phyloP scores from a whole-genome alignment of 2,113 vertebrate genomes.

The Sitta europaea region DNA sequence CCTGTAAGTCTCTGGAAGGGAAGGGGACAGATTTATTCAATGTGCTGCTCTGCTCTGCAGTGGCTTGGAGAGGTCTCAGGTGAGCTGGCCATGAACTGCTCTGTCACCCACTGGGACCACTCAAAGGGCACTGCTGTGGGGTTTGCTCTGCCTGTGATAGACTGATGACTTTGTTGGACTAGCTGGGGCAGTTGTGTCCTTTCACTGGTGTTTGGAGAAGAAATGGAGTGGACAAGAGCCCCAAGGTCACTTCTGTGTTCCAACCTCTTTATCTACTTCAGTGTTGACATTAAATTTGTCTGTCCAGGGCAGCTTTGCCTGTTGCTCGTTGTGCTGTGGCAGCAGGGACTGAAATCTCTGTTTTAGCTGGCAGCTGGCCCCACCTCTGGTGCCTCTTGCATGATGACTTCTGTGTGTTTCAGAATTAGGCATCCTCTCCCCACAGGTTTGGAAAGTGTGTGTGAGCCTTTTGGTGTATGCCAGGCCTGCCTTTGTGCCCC shows the following conservation, averaged over 20 bases:
- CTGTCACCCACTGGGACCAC: neutral
- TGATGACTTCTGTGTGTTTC: fast-evolving
- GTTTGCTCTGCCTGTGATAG: neutral
- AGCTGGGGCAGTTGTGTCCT: neutral
- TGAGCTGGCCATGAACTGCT: neutral
- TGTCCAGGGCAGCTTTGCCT: neutral
- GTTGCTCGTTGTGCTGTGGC: neutral
- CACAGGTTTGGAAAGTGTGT: neutral
- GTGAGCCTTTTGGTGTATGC: neutral
- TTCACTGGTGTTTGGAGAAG: neutral
- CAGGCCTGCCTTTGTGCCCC: neutral
- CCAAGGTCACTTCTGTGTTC: neutral
- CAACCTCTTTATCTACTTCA: fast-evolving
- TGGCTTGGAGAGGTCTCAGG: neutral
- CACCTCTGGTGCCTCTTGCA: neutral
- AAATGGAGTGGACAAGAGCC: neutral
- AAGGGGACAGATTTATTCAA: neutral
- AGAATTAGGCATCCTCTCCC: neutral
- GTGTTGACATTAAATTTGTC: neutral
- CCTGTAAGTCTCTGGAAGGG: neutral
- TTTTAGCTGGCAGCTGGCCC: neutral
- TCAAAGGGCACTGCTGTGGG: neutral
- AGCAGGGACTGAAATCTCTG: neutral
- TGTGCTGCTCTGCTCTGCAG: fast-evolving
- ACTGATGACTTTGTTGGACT: fast-evolving